Conservation (phyloP, 2,888 invertebrate species). For the Cerastoderma edule region DNA sequence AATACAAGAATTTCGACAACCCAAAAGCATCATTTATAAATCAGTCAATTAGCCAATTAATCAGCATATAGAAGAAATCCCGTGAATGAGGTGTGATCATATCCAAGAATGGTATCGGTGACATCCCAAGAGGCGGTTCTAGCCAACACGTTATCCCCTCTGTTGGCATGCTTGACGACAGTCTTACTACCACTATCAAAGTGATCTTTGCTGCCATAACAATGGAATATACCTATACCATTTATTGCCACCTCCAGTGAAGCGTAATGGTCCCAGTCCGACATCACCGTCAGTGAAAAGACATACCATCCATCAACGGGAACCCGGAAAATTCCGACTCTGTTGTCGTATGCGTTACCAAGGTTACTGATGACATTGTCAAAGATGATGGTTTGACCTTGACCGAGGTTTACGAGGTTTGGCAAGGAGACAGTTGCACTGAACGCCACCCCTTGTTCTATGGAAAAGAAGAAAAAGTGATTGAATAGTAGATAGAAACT, state of each 20-base stretch:
- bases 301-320: slow-evolving; percentile 10
- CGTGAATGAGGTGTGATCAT: slow-evolving; percentile 11
- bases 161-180: neutral
- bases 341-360: slow-evolving; percentile 5
- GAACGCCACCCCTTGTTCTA: slow-evolving; percentile 14
- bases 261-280: too few species aligned
- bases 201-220: neutral
- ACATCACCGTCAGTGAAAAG: slow-evolving; percentile 16
- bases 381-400: slow-evolving; percentile 22
- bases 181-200: slow-evolving; percentile 10
- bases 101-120: neutral
- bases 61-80: slow-evolving; percentile 13
- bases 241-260: slow-evolving; percentile 9
- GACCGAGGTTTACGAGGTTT: neutral
- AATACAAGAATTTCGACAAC: too few species aligned
- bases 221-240: neutral
- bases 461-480: too few species aligned
- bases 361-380: slow-evolving; percentile 21
- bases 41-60: too few species aligned
- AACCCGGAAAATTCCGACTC: slow-evolving; percentile 3
- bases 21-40: too few species aligned
- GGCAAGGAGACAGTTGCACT: neutral
- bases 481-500: too few species aligned
- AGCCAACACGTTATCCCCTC: slow-evolving; percentile 10
- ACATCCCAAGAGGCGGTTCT: neutral